Conservation (phyloP, 2,113 vertebrate genomes). For the Sorex fumeus region DNA sequence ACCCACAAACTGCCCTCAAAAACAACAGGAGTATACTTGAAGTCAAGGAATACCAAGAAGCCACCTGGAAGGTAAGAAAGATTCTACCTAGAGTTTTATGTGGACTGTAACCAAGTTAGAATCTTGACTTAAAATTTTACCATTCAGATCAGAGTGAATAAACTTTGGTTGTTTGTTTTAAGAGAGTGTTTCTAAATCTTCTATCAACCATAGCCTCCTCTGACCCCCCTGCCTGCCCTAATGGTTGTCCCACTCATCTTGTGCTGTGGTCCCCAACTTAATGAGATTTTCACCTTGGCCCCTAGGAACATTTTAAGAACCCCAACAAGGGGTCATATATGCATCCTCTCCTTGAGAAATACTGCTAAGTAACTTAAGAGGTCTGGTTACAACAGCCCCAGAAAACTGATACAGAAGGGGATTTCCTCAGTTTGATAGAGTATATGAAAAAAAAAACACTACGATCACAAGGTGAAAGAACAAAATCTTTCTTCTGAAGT, state of each 20-base stretch:
- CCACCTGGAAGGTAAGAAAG: not conserved
- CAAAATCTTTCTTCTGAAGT: not conserved
- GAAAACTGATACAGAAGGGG: not conserved
- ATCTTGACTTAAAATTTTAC: slow-evolving; percentile 18
- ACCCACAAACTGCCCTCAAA: too few species aligned
- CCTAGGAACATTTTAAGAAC: too few species aligned
- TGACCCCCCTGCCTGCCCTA: too few species aligned
- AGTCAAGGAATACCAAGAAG: not conserved
- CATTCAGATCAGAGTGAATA: not conserved
- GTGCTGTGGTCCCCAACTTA: too few species aligned
- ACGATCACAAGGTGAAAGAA: slow-evolving; percentile 17
- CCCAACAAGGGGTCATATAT: too few species aligned
- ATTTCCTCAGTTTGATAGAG: not conserved
- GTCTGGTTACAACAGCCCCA: not conserved
- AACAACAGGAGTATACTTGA: not conserved
- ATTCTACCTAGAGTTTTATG: not conserved
- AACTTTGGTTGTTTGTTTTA: slow-evolving; percentile 44
- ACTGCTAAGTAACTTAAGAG: too few species aligned
- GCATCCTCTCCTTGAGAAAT: too few species aligned
- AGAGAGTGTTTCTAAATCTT: not conserved
- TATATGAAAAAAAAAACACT: slow-evolving; percentile 50
- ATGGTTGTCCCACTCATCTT: too few species aligned
- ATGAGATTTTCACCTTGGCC: too few species aligned
- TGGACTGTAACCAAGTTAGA: not conserved
- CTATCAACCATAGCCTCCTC: too few species aligned